These are phyloP conservation scores for Apis cerana DNA, from an alignment of 1,140 invertebrate species.

Conservation along the genomic window DNA sequence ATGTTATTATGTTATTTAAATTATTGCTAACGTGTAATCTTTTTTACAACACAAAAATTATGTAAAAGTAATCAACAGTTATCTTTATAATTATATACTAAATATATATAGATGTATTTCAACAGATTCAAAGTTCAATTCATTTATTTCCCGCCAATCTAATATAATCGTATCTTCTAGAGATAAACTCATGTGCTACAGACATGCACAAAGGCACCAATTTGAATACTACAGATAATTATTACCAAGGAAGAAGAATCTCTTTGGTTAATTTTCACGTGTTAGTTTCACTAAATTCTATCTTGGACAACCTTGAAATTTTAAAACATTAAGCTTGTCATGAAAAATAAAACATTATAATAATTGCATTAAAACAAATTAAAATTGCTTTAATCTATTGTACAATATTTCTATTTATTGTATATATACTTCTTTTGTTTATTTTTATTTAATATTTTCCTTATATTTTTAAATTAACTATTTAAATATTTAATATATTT, in stretches of 20 bases:
- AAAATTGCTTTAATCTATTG: no score
- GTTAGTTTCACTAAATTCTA: background rate
- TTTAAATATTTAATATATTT: background rate
- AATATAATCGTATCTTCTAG: background rate
- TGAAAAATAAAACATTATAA: background rate
- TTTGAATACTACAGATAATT: constrained; percentile 8
- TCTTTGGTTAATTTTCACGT: background rate
- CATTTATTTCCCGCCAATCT: background rate
- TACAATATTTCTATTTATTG: no score
- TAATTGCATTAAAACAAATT: background rate
- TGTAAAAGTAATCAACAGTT: no score
- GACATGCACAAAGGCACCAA: background rate
- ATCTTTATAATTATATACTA: background rate
- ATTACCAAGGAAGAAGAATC: background rate
- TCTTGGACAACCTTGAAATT: background rate
- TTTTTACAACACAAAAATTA: no score
- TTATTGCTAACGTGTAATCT: no score
- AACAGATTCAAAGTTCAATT: background rate
- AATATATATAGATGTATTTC: background rate
- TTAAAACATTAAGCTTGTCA: background rate
- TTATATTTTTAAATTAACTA: no score
- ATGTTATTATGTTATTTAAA: no score
- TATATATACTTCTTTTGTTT: background rate
- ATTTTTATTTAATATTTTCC: no score
- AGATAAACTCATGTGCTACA: background rate